Base-by-base conservation (phyloP, 2,888 invertebrate genomes). In the Brenthis ino region DNA sequence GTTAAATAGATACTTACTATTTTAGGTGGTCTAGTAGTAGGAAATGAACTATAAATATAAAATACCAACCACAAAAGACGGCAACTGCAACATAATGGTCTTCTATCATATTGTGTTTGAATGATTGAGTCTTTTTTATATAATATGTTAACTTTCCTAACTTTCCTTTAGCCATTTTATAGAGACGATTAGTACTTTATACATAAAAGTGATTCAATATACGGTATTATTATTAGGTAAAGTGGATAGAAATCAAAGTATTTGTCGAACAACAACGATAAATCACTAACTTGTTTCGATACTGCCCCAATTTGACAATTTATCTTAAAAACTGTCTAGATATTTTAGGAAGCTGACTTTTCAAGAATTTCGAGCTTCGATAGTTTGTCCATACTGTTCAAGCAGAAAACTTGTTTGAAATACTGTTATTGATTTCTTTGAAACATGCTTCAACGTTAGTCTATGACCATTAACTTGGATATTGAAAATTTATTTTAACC, bases 211-310 rank as follows among this genome's bases (percentile, higher is more conserved):
- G 3, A 37, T 63, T 20, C 53, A 16, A 20, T 37, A 53, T 43
- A 54, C 14, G 8, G 13, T 37, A 53, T 37, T 37, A 20, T 63
- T 53, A 37, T 53, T 63, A 14, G 20, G 20, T 43, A 53, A 53
- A 63, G 51, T 54, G 53, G 53, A 43, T 24, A 37, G 20, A 63
- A 63, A 63, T 63, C 53, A 53, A 20, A 43, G 43, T 54, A 63
- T 63, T 63, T 43, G 54, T 66, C 48, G 60, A 80, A 82, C 80
- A 82, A 80, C 84, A 81, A 81, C 80, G 85, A 88, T 89, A 88
- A 88, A 88, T 88, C 85, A 87, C 81, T 75, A 83, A 88, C 76
- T 81, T 78, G 83, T 85, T 83, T 79, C 77, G 77, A 77, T 83
- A 75, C 83, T 80, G 74, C 74, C 77, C 76, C 74, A 76, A 76